Evolutionary conservation across 1,140 invertebrate species (phyloP).

Genomic region (Copidosoma floridanum): DNA sequence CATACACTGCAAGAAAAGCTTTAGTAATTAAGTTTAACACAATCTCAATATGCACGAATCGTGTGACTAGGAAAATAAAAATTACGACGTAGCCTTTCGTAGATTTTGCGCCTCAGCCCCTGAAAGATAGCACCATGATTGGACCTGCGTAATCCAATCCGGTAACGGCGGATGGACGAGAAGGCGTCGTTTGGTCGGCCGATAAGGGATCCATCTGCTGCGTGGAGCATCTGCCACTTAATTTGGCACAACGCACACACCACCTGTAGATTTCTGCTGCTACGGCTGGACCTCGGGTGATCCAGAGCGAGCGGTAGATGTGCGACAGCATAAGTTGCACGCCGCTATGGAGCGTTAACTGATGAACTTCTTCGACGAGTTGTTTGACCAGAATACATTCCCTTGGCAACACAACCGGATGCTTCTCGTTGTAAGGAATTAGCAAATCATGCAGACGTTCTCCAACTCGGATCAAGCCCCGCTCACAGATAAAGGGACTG

Average conservation of each 20-base stretch:
- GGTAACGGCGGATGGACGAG: no score
- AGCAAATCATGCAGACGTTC: neutral
- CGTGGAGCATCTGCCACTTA: neutral
- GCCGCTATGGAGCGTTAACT: no score
- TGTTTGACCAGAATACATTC: neutral
- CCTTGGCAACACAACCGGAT: neutral
- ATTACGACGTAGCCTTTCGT: neutral
- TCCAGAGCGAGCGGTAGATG: no score
- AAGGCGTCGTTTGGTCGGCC: neutral
- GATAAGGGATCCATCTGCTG: neutral
- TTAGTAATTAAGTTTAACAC: neutral
- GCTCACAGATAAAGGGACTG: no score
- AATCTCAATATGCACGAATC: neutral
- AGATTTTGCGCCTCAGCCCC: neutral
- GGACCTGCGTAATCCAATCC: neutral
- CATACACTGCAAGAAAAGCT: neutral
- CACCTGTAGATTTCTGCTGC: neutral
- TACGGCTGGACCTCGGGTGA: no score
- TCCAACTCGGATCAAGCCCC: no score
- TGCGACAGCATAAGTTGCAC: no score
- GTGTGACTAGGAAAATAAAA: no score
- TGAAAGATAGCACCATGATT: neutral
- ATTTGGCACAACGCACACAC: neutral
- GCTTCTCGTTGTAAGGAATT: neutral
- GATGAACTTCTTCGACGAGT: neutral